Percentiles rank a stretch among this genome's conserved stretches.
phyloP scores from a whole-genome alignment of 2,113 vertebrate species.

The Garra rufa region DNA sequence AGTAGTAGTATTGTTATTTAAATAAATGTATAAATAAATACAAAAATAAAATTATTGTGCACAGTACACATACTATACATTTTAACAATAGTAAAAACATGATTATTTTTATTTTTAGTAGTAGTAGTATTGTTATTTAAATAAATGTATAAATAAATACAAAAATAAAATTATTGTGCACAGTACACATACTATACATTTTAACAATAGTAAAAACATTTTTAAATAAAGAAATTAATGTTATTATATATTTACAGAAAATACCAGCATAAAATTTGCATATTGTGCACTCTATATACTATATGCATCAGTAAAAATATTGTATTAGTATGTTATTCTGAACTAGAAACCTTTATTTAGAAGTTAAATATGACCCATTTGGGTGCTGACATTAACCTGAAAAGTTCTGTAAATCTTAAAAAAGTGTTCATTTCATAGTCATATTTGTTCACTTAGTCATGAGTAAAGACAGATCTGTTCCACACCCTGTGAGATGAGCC shows the following conservation, averaged over 20 bases:
- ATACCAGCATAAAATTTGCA: background rate
- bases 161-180: too few species aligned
- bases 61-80: too few species aligned
- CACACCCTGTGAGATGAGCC: constrained; percentile 22
- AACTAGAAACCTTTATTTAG: background rate
- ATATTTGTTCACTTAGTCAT: background rate
- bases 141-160: too few species aligned
- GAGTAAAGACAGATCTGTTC: background rate
- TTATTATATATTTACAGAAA: background rate
- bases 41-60: too few species aligned
- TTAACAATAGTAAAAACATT: background rate
- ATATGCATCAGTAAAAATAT: background rate
- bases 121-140: too few species aligned
- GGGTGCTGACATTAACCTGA: background rate
- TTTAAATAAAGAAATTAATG: background rate
- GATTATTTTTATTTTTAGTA: too few species aligned
- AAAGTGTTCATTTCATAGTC: background rate
- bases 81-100: too few species aligned
- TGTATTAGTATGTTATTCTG: background rate
- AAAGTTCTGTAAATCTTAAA: constrained; percentile 5
- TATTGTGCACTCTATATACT: background rate
- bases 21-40: too few species aligned
- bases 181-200: too few species aligned
- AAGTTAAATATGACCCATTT: background rate
- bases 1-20: too few species aligned